Evolutionary conservation across 2,888 invertebrate species (phyloP).

Genomic region (Stenodema calcarata): DNA sequence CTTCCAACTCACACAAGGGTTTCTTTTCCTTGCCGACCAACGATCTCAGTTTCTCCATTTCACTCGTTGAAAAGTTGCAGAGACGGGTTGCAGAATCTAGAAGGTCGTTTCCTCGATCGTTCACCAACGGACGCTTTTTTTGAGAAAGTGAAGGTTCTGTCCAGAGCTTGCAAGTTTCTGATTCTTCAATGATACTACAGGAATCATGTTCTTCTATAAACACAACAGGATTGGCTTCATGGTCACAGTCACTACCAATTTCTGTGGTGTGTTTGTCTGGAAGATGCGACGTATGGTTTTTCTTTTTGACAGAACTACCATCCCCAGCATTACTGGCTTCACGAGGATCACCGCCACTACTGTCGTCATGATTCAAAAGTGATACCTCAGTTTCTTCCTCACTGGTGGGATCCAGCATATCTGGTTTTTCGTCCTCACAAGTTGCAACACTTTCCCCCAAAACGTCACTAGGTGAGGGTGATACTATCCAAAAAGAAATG

Average conservation of each 20-base stretch:
- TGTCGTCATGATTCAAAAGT: background rate
- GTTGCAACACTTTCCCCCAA: background rate
- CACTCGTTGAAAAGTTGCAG: background rate
- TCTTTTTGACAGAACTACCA: background rate
- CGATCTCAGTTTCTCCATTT: background rate
- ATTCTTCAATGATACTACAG: background rate
- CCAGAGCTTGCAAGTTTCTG: background rate
- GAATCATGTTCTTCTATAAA: background rate
- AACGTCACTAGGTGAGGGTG: background rate
- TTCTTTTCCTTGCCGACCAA: background rate
- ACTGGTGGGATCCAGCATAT: background rate
- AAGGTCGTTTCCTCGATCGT: background rate
- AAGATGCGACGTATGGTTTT: background rate
- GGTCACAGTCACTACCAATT: background rate
- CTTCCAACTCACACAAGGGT: background rate
- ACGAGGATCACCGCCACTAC: background rate
- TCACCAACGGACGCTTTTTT: background rate
- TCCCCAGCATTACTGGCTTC: background rate
- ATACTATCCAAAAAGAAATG: background rate
- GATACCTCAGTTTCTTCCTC: background rate
- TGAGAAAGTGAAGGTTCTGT: background rate
- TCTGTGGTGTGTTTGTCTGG: background rate
- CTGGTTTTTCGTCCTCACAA: background rate
- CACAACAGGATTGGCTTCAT: background rate
- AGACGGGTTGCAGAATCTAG: background rate